Evolutionary conservation across 2,888 invertebrate genomes (phyloP).

Genomic region (Auanema sp.): DNA sequence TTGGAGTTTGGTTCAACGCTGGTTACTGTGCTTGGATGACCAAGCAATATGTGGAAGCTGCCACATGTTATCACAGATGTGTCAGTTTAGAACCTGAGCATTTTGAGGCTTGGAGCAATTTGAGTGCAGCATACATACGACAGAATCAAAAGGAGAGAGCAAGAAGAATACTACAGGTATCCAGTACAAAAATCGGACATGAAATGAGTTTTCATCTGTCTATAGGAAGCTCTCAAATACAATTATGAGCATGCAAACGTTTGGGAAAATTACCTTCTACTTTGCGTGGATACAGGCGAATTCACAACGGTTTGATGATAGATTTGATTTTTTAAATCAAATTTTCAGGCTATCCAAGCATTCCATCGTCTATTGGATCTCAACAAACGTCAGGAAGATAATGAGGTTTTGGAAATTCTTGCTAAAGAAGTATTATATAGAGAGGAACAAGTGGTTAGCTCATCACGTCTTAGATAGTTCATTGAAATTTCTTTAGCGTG

Average conservation of each 20-base stretch:
- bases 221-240: slow-evolving; percentile 83
- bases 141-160: slow-evolving; percentile 77
- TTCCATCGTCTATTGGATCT: slow-evolving; percentile 84
- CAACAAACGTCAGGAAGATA: slow-evolving; percentile 49
- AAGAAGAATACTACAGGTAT: slow-evolving; percentile 48
- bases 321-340: background rate
- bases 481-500: slow-evolving; percentile 1
- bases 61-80: slow-evolving; percentile 43
- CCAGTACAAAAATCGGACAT: background rate
- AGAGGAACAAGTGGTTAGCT: slow-evolving; percentile 17
- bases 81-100: slow-evolving; percentile 67
- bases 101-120: slow-evolving; percentile 97
- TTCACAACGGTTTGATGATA: slow-evolving; percentile 66
- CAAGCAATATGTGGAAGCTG: slow-evolving; percentile 40
- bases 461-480: background rate
- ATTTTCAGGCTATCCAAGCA: slow-evolving; percentile 76
- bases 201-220: background rate
- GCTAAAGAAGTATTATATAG: slow-evolving; percentile 23
- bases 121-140: slow-evolving; percentile 88
- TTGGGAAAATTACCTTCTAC: slow-evolving; percentile 91
- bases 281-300: slow-evolving; percentile 82
- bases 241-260: slow-evolving; percentile 87
- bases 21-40: slow-evolving; percentile 62
- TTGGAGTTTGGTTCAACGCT: slow-evolving; percentile 57
- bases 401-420: slow-evolving; percentile 35